Base-by-base conservation (phyloP, 2,797 vertebrate species). In the Pseudochirops cupreus region DNA sequence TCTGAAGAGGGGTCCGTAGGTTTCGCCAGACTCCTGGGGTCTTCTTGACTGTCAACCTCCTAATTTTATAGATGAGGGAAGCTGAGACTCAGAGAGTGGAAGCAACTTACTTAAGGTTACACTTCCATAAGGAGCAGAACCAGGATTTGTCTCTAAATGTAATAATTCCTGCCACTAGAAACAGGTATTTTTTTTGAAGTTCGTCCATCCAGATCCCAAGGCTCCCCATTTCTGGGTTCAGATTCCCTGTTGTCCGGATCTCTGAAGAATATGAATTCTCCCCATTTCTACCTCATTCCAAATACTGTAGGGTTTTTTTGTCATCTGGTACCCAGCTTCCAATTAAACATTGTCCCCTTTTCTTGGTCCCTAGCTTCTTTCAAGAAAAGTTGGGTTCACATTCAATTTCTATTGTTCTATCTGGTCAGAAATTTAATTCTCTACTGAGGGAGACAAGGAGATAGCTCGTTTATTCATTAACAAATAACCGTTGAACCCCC, bases 181-280 rank as follows among this genome's bases (percentile, higher is more conserved):
- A 82, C 18, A 82, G 18, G 18, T 46, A 46, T 82, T 31, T 46
- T 82, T 82, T 46, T 82, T 52, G 2, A 39, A 82, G 21, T 46
- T 82, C 39, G 7, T 82, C 67, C 67, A 31, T 33, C 29, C 59
- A 62, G 59, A 67, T 39, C 46, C 91, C 26, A 1, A 16, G 28
- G 52, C 92, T 55, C 91, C 89, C 93, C 53, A 95, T 94, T 93
- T 0, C 91, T 87, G 96, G 96, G 67, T 67, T 67, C 67, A 39
- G 3, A 18, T 6, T 5, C 6, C 13, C 62, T 74, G 33, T 39
- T 74, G 14, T 67, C 62, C n/a, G 62, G 33, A 39, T 46, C n/a
- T 82, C 67, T 82, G 67, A 82, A 82, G n/a, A 82, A 39, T 82
- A 46, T 9, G n/a, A 82, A 82, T 82, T 82, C n/a, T 82, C n/a